Evolutionary conservation across 2,888 invertebrate genomes (phyloP), one percentile per base, ranked within the genome.

Genomic region (Melinaea menophilus): DNA sequence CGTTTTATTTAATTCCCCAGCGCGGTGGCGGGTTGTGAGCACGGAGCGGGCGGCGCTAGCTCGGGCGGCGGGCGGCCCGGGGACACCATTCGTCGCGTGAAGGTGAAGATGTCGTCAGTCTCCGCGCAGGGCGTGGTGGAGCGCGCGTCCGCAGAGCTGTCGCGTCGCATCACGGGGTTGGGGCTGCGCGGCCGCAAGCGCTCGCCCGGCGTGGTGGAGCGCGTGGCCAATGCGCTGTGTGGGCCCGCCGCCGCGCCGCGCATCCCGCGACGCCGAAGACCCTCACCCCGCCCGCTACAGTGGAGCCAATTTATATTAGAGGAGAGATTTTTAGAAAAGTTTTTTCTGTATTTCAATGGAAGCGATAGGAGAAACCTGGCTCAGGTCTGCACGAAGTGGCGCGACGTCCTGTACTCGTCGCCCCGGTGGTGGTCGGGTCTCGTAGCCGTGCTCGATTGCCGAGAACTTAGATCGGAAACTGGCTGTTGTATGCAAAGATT

Each of bases 61-160:
- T 73, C 76, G 66, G 75, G 74, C 71, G 84, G 80, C 65, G 81
- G 81, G 69, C 85, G 88, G 69, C 79, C 83, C 67, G 85, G 82
- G 71, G 89, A 90, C 80, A 87, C 90, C 69, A 85, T 90, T 69
- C 85, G 89, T 69, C 86, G 90, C 74, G 91, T 91, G 63, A 89
- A 90, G 78, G 88, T 89, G 79, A 90, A 88, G 80, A 95, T 95
- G 95, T 95, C 95, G 82, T 95, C 95, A 79, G 95, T 96, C 90
- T 95, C 95, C 75, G 95, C 96, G 76, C 96, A 96, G 88, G 96
- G 96, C 79, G 96, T 97, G 80, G 97, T 97, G 86, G 97, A 97
- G 92, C 93, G 97, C 79, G 97, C 97, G 77, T 96, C 96, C 75
- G 97, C 97, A 71, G 97, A 97, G 88, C 92, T 97, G 71, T 95